phyloP scores from a whole-genome alignment of 2,888 invertebrate species.

The Cosmopolites sordidus region DNA sequence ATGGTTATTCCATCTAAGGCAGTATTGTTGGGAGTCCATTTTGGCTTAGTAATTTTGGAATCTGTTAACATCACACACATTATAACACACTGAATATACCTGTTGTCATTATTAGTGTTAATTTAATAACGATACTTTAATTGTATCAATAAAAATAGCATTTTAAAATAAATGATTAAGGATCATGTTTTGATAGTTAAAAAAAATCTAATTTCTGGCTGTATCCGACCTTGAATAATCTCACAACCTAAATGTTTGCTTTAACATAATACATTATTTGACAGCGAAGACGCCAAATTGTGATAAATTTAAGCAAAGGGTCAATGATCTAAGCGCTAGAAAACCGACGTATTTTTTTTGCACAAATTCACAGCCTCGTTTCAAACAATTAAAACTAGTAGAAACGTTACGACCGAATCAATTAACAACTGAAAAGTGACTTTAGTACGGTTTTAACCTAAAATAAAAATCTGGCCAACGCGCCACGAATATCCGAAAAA shows the following conservation, averaged over 20 bases:
- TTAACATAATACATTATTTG: neutral
- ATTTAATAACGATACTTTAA: no score
- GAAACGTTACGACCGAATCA: neutral
- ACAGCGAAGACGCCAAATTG: neutral
- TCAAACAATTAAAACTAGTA: neutral
- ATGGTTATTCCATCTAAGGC: constrained; percentile 93
- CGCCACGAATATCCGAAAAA: neutral
- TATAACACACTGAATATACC: no score
- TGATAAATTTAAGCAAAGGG: constrained; percentile 11
- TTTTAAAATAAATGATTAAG: neutral
- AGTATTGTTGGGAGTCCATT: constrained; percentile 80
- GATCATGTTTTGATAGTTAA: neutral
- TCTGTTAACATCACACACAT: constrained; percentile 16
- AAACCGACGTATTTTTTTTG: neutral
- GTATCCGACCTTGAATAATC: neutral
- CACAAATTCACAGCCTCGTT: neutral
- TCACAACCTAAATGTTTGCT: neutral
- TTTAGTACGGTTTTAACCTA: neutral
- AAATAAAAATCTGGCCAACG: neutral
- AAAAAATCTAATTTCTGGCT: no score
- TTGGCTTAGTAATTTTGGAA: constrained; percentile 30
- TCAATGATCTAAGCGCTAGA: constrained; percentile 14
- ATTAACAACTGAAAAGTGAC: neutral
- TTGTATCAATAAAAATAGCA: no score
- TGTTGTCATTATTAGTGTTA: no score